Evolutionary conservation across 2,797 vertebrate species (phyloP).

Genomic region (Calcarius lapponicus): DNA sequence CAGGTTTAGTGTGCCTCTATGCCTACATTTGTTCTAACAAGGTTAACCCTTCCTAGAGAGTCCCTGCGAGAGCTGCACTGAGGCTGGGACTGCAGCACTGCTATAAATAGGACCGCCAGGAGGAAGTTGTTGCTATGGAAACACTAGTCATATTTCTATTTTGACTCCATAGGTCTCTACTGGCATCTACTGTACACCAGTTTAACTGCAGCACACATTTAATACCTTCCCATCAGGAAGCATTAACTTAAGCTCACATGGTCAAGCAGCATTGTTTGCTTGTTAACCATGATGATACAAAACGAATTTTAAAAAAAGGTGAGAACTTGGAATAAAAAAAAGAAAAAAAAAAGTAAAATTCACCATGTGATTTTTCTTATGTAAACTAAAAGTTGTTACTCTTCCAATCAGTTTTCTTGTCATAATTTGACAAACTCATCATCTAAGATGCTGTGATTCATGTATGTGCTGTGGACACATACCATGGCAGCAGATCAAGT

Average conservation of each 20-base stretch:
- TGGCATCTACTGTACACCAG: constrained; percentile 77
- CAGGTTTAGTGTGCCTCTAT: neutral
- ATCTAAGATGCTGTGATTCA: neutral
- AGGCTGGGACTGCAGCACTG: constrained; percentile 51
- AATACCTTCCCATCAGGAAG: neutral
- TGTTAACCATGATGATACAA: neutral
- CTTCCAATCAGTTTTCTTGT: neutral
- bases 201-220: constrained; percentile 68
- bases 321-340: neutral
- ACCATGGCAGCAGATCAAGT: neutral
- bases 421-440: neutral
- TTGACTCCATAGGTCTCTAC: constrained; percentile 69
- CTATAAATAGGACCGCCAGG: constrained; percentile 73
- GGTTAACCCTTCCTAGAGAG: constrained; percentile 48
- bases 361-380: neutral
- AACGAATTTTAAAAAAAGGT: neutral
- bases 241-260: neutral
- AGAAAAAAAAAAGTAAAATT: neutral
- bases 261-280: neutral
- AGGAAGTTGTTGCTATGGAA: constrained; percentile 74
- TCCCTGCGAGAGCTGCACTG: constrained; percentile 19
- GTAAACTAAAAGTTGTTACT: neutral
- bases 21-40: neutral
- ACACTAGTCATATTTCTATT: constrained; percentile 50
- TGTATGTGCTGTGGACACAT: neutral